These are phyloP conservation scores for Caenorhabditis drosophilae DNA, from an alignment of 2,888 invertebrate genomes.

Conservation along the genomic window DNA sequence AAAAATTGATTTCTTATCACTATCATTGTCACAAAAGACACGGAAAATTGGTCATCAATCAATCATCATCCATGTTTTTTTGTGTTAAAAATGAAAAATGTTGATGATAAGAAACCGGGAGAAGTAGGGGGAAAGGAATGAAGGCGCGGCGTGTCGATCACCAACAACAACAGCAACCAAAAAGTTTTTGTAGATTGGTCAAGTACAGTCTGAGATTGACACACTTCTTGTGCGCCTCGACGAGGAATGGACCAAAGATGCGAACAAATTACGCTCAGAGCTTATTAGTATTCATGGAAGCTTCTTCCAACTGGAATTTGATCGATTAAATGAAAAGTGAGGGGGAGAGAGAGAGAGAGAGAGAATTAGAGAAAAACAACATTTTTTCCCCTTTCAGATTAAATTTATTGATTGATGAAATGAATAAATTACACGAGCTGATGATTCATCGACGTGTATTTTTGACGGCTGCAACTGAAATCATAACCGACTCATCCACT, in stretches of 20 bases:
- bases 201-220: conserved; percentile 52
- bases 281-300: conserved; percentile 58
- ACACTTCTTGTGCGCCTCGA: conserved; percentile 49
- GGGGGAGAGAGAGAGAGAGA: no score
- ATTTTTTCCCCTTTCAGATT: conserved; percentile 40
- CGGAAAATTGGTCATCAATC: no score
- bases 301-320: conserved; percentile 64
- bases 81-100: background rate
- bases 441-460: conserved; percentile 45
- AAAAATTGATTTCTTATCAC: background rate
- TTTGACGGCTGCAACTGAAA: conserved; percentile 43
- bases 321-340: conserved; percentile 63
- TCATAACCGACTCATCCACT: conserved; percentile 47
- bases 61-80: background rate
- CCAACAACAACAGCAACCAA: no score
- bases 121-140: no score
- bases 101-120: background rate
- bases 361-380: background rate
- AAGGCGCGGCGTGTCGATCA: no score
- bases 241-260: conserved; percentile 56
- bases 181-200: conserved; percentile 41
- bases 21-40: background rate
- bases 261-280: conserved; percentile 48
- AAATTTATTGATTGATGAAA: conserved; percentile 57
- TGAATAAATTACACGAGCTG: conserved; percentile 51